These are phyloP conservation scores for Hyppa rectilinea DNA, from an alignment of 2,888 invertebrate species.

Conservation along the genomic window DNA sequence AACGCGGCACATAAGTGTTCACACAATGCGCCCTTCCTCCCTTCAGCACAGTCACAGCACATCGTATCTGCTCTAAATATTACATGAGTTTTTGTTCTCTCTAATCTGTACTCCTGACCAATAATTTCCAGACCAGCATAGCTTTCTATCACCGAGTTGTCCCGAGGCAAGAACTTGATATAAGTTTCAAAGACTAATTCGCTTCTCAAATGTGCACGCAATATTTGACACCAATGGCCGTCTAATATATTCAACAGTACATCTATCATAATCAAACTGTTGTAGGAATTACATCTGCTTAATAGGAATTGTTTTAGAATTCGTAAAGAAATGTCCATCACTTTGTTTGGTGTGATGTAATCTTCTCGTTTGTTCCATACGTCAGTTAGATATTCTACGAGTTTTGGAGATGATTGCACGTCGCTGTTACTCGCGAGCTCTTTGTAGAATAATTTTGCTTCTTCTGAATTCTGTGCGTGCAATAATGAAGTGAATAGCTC, in stretches of 20 bases:
- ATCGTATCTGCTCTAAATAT: constrained; percentile 67
- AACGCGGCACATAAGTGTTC: constrained; percentile 69
- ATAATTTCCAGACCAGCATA: constrained; percentile 6
- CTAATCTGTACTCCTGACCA: constrained; percentile 24
- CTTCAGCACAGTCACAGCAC: constrained; percentile 70
- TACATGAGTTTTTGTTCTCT: constrained; percentile 21
- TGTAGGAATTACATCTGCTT: constrained; percentile 65
- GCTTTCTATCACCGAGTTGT: constrained; percentile 25
- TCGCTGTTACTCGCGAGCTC: constrained; percentile 19
- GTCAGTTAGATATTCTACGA: constrained; percentile 38
- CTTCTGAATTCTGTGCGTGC: constrained; percentile 26
- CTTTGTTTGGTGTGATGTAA: constrained; percentile 28
- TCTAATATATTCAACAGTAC: constrained; percentile 70
- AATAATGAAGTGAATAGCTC: constrained; percentile 42
- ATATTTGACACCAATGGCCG: constrained; percentile 62
- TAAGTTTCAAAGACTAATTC: constrained; percentile 44
- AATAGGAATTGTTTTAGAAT: constrained; percentile 52
- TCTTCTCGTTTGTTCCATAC: constrained; percentile 41
- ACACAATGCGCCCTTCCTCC: constrained; percentile 67
- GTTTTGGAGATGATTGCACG: constrained; percentile 20
- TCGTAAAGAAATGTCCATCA: constrained; percentile 48
- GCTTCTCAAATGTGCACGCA: constrained; percentile 60
- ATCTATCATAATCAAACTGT: constrained; percentile 67
- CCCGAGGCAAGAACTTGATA: constrained; percentile 40
- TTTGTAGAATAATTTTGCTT: constrained; percentile 33